These are phyloP conservation scores for Halcyon chelicuti DNA, from an alignment of 2,797 vertebrate genomes.

Conservation along the genomic window DNA sequence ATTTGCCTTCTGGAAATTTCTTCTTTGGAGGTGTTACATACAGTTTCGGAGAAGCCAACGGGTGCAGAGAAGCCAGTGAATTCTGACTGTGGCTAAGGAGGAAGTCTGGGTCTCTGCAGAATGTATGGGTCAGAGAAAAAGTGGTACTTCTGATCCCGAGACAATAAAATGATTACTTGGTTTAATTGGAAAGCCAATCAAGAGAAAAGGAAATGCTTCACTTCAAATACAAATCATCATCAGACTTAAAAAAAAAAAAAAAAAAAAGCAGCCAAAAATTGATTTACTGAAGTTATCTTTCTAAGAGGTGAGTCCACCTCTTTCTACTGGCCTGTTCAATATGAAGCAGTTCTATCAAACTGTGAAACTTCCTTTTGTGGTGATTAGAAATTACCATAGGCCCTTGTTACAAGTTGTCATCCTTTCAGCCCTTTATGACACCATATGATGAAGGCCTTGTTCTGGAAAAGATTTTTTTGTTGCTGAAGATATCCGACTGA, in stretches of 20 bases:
- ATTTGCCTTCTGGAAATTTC: background rate
- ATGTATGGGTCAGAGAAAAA: background rate
- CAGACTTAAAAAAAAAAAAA: background rate
- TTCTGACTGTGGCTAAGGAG: background rate
- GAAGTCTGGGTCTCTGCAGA: background rate
- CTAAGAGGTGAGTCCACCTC: background rate
- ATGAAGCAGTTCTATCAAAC: background rate
- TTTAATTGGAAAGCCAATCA: background rate
- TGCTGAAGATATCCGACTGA: background rate
- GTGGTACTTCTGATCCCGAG: background rate
- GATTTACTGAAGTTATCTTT: background rate
- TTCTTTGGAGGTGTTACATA: background rate
- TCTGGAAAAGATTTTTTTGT: background rate
- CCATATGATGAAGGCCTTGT: constrained; percentile 4
- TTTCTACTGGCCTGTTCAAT: background rate
- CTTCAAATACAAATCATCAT: background rate
- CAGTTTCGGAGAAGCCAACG: background rate
- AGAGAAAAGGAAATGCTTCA: constrained; percentile 2
- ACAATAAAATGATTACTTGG: background rate
- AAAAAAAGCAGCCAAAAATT: background rate
- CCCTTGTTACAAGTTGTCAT: background rate
- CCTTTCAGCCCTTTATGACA: background rate
- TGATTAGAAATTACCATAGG: background rate
- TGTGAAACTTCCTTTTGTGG: background rate
- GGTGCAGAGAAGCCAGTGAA: background rate